Conservation (phyloP, 2,113 vertebrate genomes). For the Chaetorhynchus papuensis region DNA sequence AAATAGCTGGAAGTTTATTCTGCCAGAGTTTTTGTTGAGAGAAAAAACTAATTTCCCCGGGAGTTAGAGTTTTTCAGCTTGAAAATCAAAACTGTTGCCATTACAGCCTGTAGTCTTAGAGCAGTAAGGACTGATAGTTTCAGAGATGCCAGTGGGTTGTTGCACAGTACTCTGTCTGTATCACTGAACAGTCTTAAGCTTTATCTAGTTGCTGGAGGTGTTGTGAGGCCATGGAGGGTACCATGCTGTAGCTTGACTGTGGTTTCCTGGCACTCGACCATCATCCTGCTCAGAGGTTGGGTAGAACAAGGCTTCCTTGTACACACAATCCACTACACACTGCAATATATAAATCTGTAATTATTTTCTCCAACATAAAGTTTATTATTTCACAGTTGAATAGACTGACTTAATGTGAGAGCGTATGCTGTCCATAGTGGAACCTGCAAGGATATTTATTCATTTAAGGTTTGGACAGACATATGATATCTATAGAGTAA, state of each 20-base stretch:
- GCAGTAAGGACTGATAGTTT: not conserved
- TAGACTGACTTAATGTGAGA: not conserved
- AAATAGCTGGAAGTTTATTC: not conserved
- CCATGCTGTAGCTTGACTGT: accelerated
- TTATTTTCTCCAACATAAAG: not conserved
- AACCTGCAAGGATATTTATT: not conserved
- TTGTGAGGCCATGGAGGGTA: not conserved
- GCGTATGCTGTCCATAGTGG: not conserved
- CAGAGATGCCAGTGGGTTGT: not conserved
- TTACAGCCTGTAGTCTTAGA: not conserved
- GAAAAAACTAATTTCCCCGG: not conserved
- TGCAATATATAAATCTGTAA: not conserved
- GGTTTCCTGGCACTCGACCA: not conserved
- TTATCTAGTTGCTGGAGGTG: not conserved
- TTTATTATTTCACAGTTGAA: not conserved
- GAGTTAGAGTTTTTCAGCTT: not conserved
- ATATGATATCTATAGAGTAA: not conserved
- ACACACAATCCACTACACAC: not conserved
- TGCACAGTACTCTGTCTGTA: not conserved
- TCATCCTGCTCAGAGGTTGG: not conserved
- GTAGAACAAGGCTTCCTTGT: not conserved
- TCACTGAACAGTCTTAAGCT: not conserved
- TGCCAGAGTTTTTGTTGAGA: not conserved
- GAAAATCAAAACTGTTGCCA: not conserved
- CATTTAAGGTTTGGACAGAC: not conserved